Evolutionary conservation across 2,888 invertebrate species (phyloP), one percentile per base, ranked within the genome.

Genomic region (Xanthorhoe spadicearia): DNA sequence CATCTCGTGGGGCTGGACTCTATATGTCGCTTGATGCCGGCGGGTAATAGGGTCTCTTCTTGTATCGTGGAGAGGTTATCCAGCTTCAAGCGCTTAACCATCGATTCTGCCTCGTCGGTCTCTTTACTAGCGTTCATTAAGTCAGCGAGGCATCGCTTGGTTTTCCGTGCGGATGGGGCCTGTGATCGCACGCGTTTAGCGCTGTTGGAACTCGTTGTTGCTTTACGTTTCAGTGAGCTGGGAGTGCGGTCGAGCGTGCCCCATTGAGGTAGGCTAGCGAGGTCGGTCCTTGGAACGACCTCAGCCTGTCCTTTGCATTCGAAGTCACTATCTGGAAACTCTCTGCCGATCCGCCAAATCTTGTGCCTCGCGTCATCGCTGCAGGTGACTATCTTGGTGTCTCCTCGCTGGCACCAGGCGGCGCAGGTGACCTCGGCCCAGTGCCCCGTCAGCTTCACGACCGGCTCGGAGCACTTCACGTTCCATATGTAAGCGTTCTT

Each of bases 401-500:
- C 55, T 6, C 94, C 94, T 9, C 86, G 84, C 60, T 84, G 88
- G 74, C 95, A 95, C 98, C 98, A 98, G 0, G 96, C 96, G 0
- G 97, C 97, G 81, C 97, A 96, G 0, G 97, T 97, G 0, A 98
- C 98, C 92, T 98, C 98, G 8, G 96, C 96, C 51, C 94, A 92
- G 82, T 98, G 98, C 0, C 97, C 98, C 0, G 93, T 89, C 4
- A 98, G 90, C 58, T 94, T 93, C 18, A 96, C 94, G 9, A 97
- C 84, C 0, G 97, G 97, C 66, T 93, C 86, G 0, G 96, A 90
- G 71, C 89, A 86, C 13, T 94, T 92, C 0, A 96, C 94, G 83
- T 95, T 95, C 98, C 98, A 98, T 61, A 98, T 95, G 81, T 98
- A 98, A 0, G 97, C 98, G 76, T 95, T 94, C 74, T 96, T 95